Evolutionary conservation across 2,113 vertebrate species (phyloP).

Genomic region (Acrocephalus arundinaceus): DNA sequence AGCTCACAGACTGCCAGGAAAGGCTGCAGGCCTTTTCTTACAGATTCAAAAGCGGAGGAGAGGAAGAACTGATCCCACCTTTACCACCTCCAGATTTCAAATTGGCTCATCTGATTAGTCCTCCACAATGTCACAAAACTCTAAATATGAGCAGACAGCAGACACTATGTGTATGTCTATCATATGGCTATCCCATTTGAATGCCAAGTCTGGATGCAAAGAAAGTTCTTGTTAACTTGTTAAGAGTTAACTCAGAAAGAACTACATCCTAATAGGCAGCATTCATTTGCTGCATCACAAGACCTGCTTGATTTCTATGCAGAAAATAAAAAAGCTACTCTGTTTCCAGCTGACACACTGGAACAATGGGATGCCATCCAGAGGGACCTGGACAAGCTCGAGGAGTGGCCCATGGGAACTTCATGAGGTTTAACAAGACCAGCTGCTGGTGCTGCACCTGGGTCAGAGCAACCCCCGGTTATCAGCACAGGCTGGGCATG

Average conservation of each 20-base stretch:
- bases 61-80: background rate
- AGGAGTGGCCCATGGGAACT: rapidly evolving
- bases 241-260: background rate
- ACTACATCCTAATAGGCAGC: background rate
- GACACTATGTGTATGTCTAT: background rate
- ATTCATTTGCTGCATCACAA: background rate
- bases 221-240: background rate
- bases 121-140: background rate
- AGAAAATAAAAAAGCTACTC: background rate
- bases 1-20: background rate
- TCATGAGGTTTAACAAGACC: background rate
- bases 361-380: rapidly evolving
- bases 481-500: background rate
- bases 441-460: background rate
- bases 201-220: background rate
- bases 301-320: background rate
- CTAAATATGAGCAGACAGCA: background rate
- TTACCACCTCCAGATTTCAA: background rate
- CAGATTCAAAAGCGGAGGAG: background rate
- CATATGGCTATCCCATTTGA: background rate
- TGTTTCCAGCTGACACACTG: background rate
- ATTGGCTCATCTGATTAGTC: background rate
- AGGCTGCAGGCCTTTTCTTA: background rate
- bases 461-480: rapidly evolving
- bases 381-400: too few species aligned